Evolutionary conservation across 2,113 vertebrate genomes (phyloP).

Genomic region (Pandion haliaetus): DNA sequence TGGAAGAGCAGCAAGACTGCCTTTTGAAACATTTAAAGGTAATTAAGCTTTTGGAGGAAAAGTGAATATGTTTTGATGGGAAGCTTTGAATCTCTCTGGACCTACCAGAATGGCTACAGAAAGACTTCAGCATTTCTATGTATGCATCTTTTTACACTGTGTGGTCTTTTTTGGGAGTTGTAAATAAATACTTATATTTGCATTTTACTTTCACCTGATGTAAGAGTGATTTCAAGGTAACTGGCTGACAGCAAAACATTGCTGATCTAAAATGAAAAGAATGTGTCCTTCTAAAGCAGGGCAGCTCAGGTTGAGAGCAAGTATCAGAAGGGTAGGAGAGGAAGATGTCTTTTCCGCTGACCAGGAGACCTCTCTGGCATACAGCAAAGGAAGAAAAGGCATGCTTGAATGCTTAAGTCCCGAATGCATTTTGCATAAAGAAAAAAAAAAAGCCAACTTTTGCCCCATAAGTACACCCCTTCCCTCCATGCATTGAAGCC

Average conservation of each 20-base stretch:
- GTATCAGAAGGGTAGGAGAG: neutral
- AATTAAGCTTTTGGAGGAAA: conserved; percentile 24
- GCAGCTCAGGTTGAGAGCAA: neutral
- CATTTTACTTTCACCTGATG: neutral
- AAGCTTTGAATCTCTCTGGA: neutral
- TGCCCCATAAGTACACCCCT: neutral
- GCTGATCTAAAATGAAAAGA: neutral
- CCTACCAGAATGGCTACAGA: neutral
- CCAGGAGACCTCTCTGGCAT: neutral
- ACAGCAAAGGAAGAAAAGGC: neutral
- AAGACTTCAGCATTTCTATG: neutral
- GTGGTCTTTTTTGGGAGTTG: neutral
- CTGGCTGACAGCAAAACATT: neutral
- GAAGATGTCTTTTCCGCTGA: neutral
- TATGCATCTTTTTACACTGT: neutral
- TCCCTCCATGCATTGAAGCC: neutral
- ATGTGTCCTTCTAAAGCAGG: neutral
- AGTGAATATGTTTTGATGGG: neutral
- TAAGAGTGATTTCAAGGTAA: neutral
- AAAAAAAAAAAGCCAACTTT: neutral
- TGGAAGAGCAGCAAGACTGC: neutral
- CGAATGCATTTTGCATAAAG: conserved; percentile 33
- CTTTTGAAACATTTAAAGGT: conserved; percentile 51
- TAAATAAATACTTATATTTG: neutral
- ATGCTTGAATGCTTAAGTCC: neutral